Base-by-base conservation (phyloP, 2,797 vertebrate genomes). In the Hemibagrus guttatus region DNA sequence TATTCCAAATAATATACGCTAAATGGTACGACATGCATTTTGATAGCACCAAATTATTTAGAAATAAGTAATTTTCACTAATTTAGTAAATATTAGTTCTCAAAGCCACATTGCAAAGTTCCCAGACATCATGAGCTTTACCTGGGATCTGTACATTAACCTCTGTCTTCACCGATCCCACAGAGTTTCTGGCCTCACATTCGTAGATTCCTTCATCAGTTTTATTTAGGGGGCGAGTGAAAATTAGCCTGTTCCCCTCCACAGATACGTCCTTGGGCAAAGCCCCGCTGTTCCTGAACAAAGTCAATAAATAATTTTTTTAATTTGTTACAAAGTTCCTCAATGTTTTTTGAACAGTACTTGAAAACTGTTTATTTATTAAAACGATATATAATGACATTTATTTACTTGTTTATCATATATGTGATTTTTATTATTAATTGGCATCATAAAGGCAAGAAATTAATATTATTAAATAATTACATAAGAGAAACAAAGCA, bases 121-220 rank as follows among this genome's bases (percentile, higher is more conserved):
- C 8, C 17, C 0, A 71, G 35, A 72, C 0, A 49, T n/a, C 16
- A 1, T 0, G 0, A 63, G 7, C 6, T 80, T 56, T 83, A 90
- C 90, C 58, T 84, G 28, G 16, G 23, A 90, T 85, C 21, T 52
- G 56, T 79, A 96, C 6, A 0, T 2, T n/a, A 4, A 91, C 92
- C 52, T 95, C 93, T 0, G 90, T 17, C 85, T 71, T 92, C 9
- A 85, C 91, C 0, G 26, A 49, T 83, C 95, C 95, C 11, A 93
- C 88, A 0, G 0, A 52, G 90, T 95, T 96, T 52, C 46, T 75
- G 49, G 88, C 85, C 28, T 89, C 87, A 42, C 90, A 91, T 88
- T 93, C 83, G 7, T 95, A 96, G 8, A 92, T 63, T 23, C 95
- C 95, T 0, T 91, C 92, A 92, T 96, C 95, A 11, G 93, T 93